Evolutionary conservation across 1,140 invertebrate genomes (phyloP).

Genomic region (Drosophila tani): DNA sequence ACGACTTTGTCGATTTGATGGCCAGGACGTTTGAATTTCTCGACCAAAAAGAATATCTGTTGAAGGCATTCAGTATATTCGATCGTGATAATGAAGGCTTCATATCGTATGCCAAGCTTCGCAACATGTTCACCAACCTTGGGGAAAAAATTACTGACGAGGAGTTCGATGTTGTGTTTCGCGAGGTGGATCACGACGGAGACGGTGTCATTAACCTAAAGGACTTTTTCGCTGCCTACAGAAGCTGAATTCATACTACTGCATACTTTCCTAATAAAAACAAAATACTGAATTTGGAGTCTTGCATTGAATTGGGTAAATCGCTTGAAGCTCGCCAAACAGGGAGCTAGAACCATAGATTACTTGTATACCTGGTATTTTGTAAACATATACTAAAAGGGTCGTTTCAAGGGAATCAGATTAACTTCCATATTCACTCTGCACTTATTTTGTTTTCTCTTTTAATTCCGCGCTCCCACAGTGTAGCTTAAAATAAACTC

Average conservation of each 20-base stretch:
- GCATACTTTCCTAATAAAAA: too few relatives aligned
- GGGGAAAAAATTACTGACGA: conserved; percentile 26
- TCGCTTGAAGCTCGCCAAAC: too few relatives aligned
- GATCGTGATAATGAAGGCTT: conserved; percentile 43
- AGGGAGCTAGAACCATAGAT: too few relatives aligned
- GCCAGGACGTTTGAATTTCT: not conserved
- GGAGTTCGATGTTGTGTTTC: conserved; percentile 8
- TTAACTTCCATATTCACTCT: too few relatives aligned
- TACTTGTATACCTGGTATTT: too few relatives aligned
- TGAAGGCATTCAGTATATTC: conserved; percentile 32
- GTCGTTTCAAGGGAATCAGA: too few relatives aligned
- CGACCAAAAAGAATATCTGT: conserved; percentile 11
- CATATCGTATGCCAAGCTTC: conserved; percentile 27
- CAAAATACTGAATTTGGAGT: too few relatives aligned
- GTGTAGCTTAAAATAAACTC: too few relatives aligned
- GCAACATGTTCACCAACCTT: not conserved
- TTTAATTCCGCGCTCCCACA: too few relatives aligned
- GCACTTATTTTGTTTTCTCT: too few relatives aligned
- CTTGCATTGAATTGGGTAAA: not conserved
- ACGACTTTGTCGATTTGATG: conserved; percentile 23
- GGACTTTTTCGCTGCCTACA: conserved; percentile 16
- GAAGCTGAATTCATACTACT: too few relatives aligned
- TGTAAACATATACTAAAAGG: too few relatives aligned
- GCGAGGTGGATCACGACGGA: conserved; percentile 12
- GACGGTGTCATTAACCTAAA: conserved; percentile 14